Conservation (phyloP, 2,888 invertebrate genomes). For the Galerucella calmariensis region DNA sequence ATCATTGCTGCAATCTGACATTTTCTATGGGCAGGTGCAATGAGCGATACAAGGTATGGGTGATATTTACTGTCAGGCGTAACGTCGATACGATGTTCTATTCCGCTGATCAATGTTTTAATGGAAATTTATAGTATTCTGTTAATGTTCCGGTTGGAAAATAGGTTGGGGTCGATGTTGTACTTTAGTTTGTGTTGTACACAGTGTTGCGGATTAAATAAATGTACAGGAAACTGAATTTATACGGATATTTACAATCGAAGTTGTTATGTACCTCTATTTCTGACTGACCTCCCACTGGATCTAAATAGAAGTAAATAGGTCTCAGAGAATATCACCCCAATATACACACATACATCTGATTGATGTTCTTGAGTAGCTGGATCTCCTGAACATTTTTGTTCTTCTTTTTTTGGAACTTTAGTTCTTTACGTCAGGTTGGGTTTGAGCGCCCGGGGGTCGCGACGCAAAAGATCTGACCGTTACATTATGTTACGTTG, state of each 20-base stretch:
- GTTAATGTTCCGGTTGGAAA: conserved; percentile 1
- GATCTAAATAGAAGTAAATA: too few relatives aligned
- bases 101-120: conserved; percentile 12
- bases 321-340: too few relatives aligned
- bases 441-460: too few relatives aligned
- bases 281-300: too few relatives aligned
- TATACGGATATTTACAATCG: not conserved
- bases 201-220: not conserved
- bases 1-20: conserved; percentile 41
- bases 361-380: too few relatives aligned
- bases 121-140: conserved; percentile 5
- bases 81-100: conserved; percentile 19
- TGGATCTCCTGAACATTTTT: too few relatives aligned
- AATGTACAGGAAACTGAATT: not conserved
- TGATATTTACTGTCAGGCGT: conserved; percentile 37
- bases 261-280: not conserved
- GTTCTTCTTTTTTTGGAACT: too few relatives aligned
- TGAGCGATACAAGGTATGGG: conserved; percentile 28
- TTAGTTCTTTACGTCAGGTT: too few relatives aligned
- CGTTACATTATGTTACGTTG: too few relatives aligned
- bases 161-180: not conserved
- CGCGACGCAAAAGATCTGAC: too few relatives aligned
- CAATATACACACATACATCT: too few relatives aligned
- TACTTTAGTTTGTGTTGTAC: not conserved
- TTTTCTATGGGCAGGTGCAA: conserved; percentile 37